Conservation (phyloP, 1,140 invertebrate species). For the Drosophila setifemur region DNA sequence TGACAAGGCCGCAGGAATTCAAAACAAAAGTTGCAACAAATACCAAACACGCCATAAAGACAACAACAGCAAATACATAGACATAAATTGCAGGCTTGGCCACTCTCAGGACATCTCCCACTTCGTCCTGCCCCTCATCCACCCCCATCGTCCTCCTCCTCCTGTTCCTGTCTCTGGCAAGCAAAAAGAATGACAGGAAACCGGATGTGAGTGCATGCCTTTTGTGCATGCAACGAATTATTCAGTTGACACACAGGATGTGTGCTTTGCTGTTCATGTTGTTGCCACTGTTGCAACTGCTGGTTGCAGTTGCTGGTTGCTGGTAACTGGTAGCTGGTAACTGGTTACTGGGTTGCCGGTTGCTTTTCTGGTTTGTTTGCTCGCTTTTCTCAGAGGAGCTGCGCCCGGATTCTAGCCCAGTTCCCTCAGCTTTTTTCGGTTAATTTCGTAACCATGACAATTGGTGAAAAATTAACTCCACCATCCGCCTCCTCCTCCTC, state of each 20-base stretch:
- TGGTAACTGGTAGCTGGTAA: constrained; percentile 11
- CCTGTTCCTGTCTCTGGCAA: constrained; percentile 29
- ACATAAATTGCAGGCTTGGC: constrained; percentile 65
- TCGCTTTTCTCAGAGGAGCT: constrained; percentile 32
- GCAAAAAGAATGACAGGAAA: constrained; percentile 79
- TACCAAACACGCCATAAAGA: constrained; percentile 79
- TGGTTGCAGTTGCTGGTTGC: constrained; percentile 18
- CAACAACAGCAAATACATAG: constrained; percentile 59
- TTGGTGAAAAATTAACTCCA: constrained; percentile 37
- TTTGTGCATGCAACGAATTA: constrained; percentile 81
- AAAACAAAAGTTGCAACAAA: constrained; percentile 81
- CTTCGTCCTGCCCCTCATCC: background rate
- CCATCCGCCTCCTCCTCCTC: too few relatives aligned
- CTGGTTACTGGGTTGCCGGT: background rate
- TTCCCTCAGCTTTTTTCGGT: constrained; percentile 39
- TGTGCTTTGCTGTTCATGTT: constrained; percentile 73
- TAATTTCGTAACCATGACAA: constrained; percentile 43
- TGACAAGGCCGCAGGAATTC: constrained; percentile 80
- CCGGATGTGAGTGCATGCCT: constrained; percentile 79
- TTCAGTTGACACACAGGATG: constrained; percentile 79
- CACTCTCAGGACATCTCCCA: constrained; percentile 7
- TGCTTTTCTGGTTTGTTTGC: constrained; percentile 22
- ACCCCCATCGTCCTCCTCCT: background rate
- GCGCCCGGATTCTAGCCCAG: constrained; percentile 10
- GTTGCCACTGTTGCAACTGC: constrained; percentile 36